Base-by-base conservation (phyloP, 2,888 invertebrate genomes). In the Monochamus alternatus region DNA sequence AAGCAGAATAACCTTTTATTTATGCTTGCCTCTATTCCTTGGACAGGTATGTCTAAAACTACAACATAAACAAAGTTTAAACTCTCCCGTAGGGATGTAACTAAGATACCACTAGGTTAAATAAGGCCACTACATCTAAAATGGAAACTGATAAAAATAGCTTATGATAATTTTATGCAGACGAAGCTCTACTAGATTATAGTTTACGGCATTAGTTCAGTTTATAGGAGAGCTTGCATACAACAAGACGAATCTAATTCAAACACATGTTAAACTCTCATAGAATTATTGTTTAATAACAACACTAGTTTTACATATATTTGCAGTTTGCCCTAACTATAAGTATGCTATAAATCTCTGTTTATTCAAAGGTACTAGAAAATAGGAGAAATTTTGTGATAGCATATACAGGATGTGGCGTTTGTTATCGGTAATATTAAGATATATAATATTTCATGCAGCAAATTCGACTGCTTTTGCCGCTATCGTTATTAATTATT, bases 81-180 rank as follows among this genome's bases (percentile, higher is more conserved):
- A 55, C 55, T n/a, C 47, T 22, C 64, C 64, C 5, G 12, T 30
- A 10, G 14, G 43, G 38, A n/a, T 14, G 38, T 43, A 63, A 63
- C 12, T 63, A 63, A 63, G 43, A 43, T 14, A 63, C 44, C 47
- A 47, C 30, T 47, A 44, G 47, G 30, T 64, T 64, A 22, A 64
- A 64, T 47, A 30, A 64, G 30, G 64, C 44, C 44, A 64, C 64
- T 47, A 47, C 64, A 44, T 64, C 44, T 22, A 64, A 64, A 64
- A 64, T 12, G 47, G 64, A 64, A 47, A 64, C 44, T 64, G 14
- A 47, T 64, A 47, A 47, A 30, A 51, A 47, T 64, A 22, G 47
- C 47, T 64, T 64, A 64, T 64, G 64, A 44, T 64, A 64, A 64
- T 64, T 10, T 47, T 64, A 64, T 64, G 30, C 64, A 64, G n/a